These are phyloP conservation scores for Cryptoblepharus egeriae DNA, from an alignment of 2,797 vertebrate genomes.

Conservation along the genomic window DNA sequence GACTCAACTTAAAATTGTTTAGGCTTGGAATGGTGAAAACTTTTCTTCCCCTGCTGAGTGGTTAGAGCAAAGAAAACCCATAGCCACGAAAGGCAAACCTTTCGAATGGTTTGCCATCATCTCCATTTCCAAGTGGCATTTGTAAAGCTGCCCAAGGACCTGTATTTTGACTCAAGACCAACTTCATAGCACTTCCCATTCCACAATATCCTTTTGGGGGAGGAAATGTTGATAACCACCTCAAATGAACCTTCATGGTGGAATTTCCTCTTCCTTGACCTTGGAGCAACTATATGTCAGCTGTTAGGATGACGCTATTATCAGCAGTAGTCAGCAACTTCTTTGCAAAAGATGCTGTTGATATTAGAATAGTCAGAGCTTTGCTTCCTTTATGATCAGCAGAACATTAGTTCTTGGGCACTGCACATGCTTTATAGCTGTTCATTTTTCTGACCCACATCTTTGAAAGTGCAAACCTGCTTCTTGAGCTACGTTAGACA, in stretches of 20 bases:
- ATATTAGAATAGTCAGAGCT: background rate
- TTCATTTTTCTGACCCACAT: constrained; percentile 32
- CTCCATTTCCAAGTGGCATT: background rate
- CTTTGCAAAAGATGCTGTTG: constrained; percentile 35
- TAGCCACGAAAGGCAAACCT: too few relatives aligned
- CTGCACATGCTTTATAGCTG: constrained; percentile 40
- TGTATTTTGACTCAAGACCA: background rate
- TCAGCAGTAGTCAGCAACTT: constrained; percentile 7
- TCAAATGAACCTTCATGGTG: background rate
- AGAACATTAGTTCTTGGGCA: constrained; percentile 42
- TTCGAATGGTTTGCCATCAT: background rate
- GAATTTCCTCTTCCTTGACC: background rate
- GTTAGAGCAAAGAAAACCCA: background rate
- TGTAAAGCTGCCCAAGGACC: constrained; percentile 12
- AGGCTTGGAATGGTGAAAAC: background rate
- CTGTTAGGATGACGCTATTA: background rate
- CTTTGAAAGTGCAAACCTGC: background rate
- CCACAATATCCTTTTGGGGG: background rate
- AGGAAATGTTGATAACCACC: background rate
- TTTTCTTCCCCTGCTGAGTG: background rate
- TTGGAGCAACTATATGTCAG: background rate
- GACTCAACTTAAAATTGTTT: background rate
- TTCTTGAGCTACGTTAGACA: rapidly evolving
- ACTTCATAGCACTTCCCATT: background rate
- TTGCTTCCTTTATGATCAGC: constrained; percentile 37